These are phyloP conservation scores for Siphamia tubifer DNA, from an alignment of 2,113 vertebrate genomes.

Conservation along the genomic window DNA sequence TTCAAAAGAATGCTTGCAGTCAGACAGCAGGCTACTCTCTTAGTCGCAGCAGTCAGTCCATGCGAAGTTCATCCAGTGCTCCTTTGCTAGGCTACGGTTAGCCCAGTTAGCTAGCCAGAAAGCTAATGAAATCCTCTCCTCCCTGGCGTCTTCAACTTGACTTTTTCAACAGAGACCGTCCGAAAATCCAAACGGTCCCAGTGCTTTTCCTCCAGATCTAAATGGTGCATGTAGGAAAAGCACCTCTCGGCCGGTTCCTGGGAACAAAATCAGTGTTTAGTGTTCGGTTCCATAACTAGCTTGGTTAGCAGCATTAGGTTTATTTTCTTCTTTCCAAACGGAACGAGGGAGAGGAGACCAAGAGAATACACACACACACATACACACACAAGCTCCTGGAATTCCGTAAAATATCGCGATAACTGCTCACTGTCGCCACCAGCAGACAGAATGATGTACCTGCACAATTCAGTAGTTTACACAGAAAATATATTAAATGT, in stretches of 20 bases:
- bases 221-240: slow-evolving; percentile 1
- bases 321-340: slow-evolving; percentile 76
- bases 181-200: background rate
- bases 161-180: slow-evolving; percentile 4
- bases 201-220: slow-evolving; percentile 14
- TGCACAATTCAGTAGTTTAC: too few species aligned
- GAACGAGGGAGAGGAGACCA: slow-evolving; percentile 47
- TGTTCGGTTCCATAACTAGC: slow-evolving; percentile 63
- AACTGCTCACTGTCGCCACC: slow-evolving; percentile 45
- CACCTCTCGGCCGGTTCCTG: slow-evolving; percentile 6
- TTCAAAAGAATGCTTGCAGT: background rate
- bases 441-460: background rate
- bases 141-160: slow-evolving; percentile 30
- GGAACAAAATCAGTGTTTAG: slow-evolving; percentile 4
- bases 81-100: slow-evolving; percentile 60
- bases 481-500: too few species aligned
- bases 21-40: slow-evolving; percentile 16
- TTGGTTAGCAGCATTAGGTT: slow-evolving; percentile 53
- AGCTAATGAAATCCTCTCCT: slow-evolving; percentile 51
- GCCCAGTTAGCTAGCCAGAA: slow-evolving; percentile 45
- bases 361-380: slow-evolving; percentile 45
- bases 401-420: slow-evolving; percentile 72
- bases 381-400: slow-evolving; percentile 55
- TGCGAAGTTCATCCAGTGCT: slow-evolving; percentile 61
- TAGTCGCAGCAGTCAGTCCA: slow-evolving; percentile 38